Conservation (phyloP, 1,140 invertebrate species). For the Diorhabda elongata region DNA sequence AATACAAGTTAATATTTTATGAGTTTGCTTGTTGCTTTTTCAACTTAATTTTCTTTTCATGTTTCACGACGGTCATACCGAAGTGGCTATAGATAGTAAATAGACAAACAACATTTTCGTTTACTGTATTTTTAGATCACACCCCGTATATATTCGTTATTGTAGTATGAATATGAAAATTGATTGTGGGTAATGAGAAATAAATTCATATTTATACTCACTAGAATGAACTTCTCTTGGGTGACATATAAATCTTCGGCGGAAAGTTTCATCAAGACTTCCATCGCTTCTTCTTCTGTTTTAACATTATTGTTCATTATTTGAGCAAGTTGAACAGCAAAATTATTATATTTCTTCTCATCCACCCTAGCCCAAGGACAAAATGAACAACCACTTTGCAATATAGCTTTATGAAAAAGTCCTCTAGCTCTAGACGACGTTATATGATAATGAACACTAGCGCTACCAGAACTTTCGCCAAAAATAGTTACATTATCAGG, state of each 20-base stretch:
- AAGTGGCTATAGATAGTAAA: neutral
- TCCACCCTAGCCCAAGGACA: conserved; percentile 44
- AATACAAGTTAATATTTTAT: no score
- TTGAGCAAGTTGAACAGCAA: neutral
- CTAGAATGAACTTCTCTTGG: neutral
- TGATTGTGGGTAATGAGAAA: no score
- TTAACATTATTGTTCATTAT: neutral
- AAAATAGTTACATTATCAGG: conserved; percentile 46
- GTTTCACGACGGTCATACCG: neutral
- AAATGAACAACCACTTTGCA: conserved; percentile 58
- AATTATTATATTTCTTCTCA: neutral
- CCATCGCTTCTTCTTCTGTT: conserved; percentile 5
- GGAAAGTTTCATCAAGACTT: neutral
- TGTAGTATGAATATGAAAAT: neutral
- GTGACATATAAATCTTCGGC: neutral
- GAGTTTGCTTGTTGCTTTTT: neutral
- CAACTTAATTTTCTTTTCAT: neutral
- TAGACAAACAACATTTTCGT: neutral
- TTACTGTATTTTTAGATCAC: neutral
- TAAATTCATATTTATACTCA: neutral
- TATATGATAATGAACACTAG: conserved; percentile 37
- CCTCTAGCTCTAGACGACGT: conserved; percentile 36
- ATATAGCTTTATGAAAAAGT: conserved; percentile 57
- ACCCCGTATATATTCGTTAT: neutral
- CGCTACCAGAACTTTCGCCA: conserved; percentile 54